Evolutionary conservation across 2,888 invertebrate genomes (phyloP), one percentile per base, ranked within the genome.

Genomic region (Heteromurus nitidus): DNA sequence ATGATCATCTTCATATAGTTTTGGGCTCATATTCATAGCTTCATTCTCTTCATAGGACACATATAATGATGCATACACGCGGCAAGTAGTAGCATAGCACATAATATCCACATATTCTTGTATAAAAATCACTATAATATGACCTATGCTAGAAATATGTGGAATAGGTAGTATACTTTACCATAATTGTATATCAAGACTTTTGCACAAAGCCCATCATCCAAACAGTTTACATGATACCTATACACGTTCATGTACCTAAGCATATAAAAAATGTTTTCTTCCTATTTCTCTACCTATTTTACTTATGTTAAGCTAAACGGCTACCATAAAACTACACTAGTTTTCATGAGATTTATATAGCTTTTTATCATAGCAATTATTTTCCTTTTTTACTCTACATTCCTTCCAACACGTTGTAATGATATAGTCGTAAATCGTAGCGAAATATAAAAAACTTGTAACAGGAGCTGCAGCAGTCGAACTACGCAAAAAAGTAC

Each of bases 351-450:
- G 55, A 55, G 55, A 55, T 55, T 55, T 55, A 55, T 55, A 55
- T 20, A 20, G 55, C 55, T 55, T 24, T 55, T 55, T 55, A 55
- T 55, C 47, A 73, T 73, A 50, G 73, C 47, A 62, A 73, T 73
- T 62, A 73, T 44, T 44, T n/a, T 60, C n/a, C n/a, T n/a, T 44
- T 58, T 42, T 60, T 72, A 72, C 70, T 72, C 70, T 60, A 60
- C 70, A 72, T 72, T 72, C 70, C 44, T 72, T 72, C 60, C 60
- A 72, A 72, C 70, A 72, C 70, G 70, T 72, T 72, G 42, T 24
- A 26, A 72, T 72, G 26, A 72, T 72, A 72, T 60, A 60, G 70
- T 60, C 70, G 44, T 72, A 72, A 72, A 72, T 72, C 58, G 70
- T 60, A 53, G n/a, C n/a, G n/a, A 31, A 28, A 36, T 36, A 47